These are phyloP conservation scores for Alethe diademata DNA, from an alignment of 2,113 vertebrate genomes.

Conservation along the genomic window DNA sequence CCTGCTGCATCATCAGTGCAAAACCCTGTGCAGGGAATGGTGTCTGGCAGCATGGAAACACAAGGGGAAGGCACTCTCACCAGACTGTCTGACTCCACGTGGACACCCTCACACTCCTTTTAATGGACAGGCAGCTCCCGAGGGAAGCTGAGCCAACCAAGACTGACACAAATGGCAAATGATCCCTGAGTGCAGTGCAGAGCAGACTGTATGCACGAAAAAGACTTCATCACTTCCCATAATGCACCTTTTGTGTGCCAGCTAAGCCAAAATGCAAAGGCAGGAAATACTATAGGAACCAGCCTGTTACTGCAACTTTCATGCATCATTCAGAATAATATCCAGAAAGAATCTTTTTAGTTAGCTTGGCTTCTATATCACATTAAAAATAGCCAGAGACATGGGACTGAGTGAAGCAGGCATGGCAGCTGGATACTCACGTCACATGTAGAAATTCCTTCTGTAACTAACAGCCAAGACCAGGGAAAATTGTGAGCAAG, in stretches of 20 bases:
- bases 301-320: not conserved
- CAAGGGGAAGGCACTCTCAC: slow-evolving; percentile 74
- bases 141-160: not conserved
- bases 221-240: not conserved
- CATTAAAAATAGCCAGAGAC: not conserved
- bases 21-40: slow-evolving; percentile 69
- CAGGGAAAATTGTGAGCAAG: not conserved
- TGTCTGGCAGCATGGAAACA: slow-evolving; percentile 73
- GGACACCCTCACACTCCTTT: slow-evolving; percentile 84
- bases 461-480: not conserved
- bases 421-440: not conserved
- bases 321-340: not conserved
- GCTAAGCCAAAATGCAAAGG: not conserved
- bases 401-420: not conserved
- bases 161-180: not conserved
- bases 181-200: not conserved
- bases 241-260: not conserved
- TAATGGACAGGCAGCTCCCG: slow-evolving; percentile 14
- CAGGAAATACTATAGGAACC: not conserved
- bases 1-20: slow-evolving; percentile 60
- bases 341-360: not conserved
- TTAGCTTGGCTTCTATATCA: not conserved
- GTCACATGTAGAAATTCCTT: not conserved
- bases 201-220: not conserved
- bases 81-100: slow-evolving; percentile 75